phyloP scores from a whole-genome alignment of 2,888 invertebrate genomes.

The Aethes cnicana region DNA sequence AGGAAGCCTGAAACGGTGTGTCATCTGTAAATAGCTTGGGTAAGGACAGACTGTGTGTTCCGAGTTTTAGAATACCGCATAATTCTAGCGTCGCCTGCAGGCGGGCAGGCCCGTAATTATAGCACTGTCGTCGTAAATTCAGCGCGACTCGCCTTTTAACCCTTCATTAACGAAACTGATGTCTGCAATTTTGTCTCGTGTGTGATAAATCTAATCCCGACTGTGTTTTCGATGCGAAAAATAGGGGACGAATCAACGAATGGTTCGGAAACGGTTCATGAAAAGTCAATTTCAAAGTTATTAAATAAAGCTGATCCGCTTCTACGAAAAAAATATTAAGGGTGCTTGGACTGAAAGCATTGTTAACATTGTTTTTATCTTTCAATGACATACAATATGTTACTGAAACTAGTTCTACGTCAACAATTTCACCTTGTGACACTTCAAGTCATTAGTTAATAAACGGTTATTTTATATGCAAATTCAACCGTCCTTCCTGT shows the following conservation, averaged over 20 bases:
- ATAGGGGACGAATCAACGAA: too few species aligned
- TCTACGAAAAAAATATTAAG: conserved; percentile 1
- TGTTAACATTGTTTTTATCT: conserved; percentile 15
- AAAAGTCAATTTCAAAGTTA: too few species aligned
- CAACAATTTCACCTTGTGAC: conserved; percentile 24
- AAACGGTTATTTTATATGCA: conserved; percentile 16
- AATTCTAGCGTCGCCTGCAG: background rate
- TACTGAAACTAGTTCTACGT: conserved; percentile 19
- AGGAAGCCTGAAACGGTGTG: too few species aligned
- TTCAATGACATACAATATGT: conserved; percentile 6
- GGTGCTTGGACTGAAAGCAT: conserved; percentile 3
- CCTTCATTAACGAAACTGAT: conserved; percentile 28
- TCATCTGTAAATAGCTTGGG: background rate
- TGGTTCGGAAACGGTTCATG: too few species aligned
- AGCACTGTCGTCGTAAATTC: conserved; percentile 34
- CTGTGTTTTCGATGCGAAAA: too few species aligned
- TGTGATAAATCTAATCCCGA: conserved; percentile 10
- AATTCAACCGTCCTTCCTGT: conserved; percentile 20
- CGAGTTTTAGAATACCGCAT: conserved; percentile 1
- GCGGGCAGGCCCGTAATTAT: conserved; percentile 30
- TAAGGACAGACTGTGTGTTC: background rate
- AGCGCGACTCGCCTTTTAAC: conserved; percentile 31
- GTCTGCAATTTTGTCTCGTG: conserved; percentile 5
- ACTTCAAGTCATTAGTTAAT: conserved; percentile 12
- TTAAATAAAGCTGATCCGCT: too few species aligned